Conservation (phyloP, 2,797 vertebrate species). For the Notoglanidium macrostoma region DNA sequence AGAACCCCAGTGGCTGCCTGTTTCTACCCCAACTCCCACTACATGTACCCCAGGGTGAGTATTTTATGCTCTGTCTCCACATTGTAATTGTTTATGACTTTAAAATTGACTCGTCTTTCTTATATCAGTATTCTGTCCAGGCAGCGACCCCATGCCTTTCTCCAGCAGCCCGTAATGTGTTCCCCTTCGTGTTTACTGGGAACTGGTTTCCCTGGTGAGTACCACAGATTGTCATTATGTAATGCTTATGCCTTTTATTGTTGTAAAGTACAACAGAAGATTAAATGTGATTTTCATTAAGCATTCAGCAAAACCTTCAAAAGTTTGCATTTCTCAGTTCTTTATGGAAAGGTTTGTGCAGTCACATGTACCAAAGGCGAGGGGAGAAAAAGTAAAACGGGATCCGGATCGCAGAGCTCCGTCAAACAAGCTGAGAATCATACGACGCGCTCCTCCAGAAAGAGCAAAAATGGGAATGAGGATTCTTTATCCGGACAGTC, state of each 20-base stretch:
- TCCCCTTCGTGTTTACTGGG: slow-evolving; percentile 73
- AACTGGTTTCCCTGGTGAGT: slow-evolving; percentile 86
- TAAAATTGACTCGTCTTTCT: background rate
- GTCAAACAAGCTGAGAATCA: slow-evolving; percentile 79
- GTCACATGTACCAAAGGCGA: slow-evolving; percentile 89
- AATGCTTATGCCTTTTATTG: background rate
- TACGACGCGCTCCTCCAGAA: slow-evolving; percentile 84
- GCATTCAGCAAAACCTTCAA: background rate
- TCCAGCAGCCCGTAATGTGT: slow-evolving; percentile 73
- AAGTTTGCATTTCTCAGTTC: slow-evolving; percentile 68
- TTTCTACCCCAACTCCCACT: slow-evolving; percentile 69
- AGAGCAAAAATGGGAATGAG: slow-evolving; percentile 78
- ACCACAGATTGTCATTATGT: background rate
- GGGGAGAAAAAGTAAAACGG: slow-evolving; percentile 84
- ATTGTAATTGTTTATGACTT: background rate
- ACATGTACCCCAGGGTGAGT: slow-evolving; percentile 75
- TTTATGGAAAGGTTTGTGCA: slow-evolving; percentile 81
- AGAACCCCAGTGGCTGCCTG: slow-evolving; percentile 76
- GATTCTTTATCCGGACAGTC: slow-evolving; percentile 69
- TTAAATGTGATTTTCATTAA: background rate
- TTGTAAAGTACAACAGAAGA: background rate
- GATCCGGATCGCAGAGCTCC: slow-evolving; percentile 82
- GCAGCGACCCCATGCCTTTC: slow-evolving; percentile 55
- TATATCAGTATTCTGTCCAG: slow-evolving; percentile 7
- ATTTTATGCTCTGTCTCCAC: background rate